Base-by-base conservation (phyloP, 2,113 vertebrate species). In the Cephalophus harveyi region DNA sequence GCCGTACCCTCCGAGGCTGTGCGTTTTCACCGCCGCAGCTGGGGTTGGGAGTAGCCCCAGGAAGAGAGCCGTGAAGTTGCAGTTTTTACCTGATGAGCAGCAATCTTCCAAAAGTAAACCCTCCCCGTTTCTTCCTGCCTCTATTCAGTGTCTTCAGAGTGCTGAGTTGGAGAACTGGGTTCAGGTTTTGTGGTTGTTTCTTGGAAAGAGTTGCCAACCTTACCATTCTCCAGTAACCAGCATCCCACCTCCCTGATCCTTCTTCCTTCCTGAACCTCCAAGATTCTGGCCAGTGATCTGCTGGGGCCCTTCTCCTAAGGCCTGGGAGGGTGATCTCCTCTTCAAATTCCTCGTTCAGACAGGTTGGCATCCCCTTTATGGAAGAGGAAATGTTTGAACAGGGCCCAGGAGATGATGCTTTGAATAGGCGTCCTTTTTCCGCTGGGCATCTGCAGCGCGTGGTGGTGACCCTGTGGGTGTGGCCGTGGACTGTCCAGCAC, bases 1-100 rank as follows among this genome's bases (percentile, higher is more conserved):
- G 5, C 78, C 15, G 36, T 1, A 0, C 1, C 8, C 50, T 2
- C 15, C 0, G 2, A 7, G 40, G 40, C 16, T 2, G 25, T 3
- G 16, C 21, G 6, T 19, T 7, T 40, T 28, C 5, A 0, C 2
- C 8, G 5, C 14, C 14, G 0, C 9, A 11, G n/a, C 48, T 8
- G 60, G 50, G 2, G 12, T 4, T 1, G 46, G 50, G 23, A 40
- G 19, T 16, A 5, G 46, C 27, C 94, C 43, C 5, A 0, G 64
- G 67, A 25, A 5, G 6, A 36, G 57, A 55, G 54, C n/a, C 15
- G 6, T 28, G 1, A 6, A 3, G 0, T 1, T 15, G 28, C 43
- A 0, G 86, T 23, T 11, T 52, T 27, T 0, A 1, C 2, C 52
- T 6, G 30, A 27, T 0, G 2, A 4, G 36, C 0, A 6, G 19